Evolutionary conservation across 1,140 invertebrate genomes (phyloP).

Genomic region (Leptinotarsa texana): DNA sequence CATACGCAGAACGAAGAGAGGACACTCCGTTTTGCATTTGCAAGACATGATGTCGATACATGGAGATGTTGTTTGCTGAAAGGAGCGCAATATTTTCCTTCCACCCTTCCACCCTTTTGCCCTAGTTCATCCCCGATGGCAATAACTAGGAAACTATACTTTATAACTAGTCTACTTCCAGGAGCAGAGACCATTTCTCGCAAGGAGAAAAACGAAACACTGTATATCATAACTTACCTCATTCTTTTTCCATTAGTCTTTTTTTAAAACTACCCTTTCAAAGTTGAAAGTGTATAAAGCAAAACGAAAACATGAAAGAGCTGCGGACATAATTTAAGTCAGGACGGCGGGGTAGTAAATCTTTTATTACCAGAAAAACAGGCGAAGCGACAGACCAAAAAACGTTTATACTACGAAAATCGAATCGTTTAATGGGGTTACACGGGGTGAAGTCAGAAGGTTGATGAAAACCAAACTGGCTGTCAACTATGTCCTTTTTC

Average conservation of each 20-base stretch:
- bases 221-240: conserved; percentile 6
- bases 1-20: too few relatives aligned
- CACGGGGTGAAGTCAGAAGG: neutral
- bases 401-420: neutral
- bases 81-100: too few relatives aligned
- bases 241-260: neutral
- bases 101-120: too few relatives aligned
- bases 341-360: neutral
- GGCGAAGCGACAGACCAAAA: neutral
- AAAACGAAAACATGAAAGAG: neutral
- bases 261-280: neutral
- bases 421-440: neutral
- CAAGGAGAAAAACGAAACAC: neutral
- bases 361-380: neutral
- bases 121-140: too few relatives aligned
- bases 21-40: too few relatives aligned
- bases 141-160: too few relatives aligned
- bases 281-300: neutral
- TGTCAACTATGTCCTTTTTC: too few relatives aligned
- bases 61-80: too few relatives aligned
- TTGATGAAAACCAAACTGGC: too few relatives aligned
- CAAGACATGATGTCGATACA: too few relatives aligned
- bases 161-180: neutral
- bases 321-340: neutral
- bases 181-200: neutral